phyloP scores from a whole-genome alignment of 2,113 vertebrate species.

The Zosterops borbonicus region DNA sequence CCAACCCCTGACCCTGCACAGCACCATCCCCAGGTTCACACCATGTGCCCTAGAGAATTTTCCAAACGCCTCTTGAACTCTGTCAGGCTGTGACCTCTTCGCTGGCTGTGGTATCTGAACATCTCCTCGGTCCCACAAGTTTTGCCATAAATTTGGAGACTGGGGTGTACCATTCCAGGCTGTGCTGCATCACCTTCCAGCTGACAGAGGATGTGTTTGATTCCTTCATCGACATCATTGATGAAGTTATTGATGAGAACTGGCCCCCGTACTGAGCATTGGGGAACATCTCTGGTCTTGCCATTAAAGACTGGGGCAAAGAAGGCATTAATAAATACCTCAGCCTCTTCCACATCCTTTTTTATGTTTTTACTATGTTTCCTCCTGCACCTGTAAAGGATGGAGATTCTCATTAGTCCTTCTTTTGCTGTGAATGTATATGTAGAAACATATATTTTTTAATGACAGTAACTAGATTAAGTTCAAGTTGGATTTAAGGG shows the following conservation, averaged over 20 bases:
- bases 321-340: background rate
- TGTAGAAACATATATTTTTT: background rate
- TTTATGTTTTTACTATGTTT: background rate
- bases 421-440: background rate
- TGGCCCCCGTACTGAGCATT: accelerated
- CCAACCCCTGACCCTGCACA: background rate
- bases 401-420: background rate
- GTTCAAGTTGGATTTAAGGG: background rate
- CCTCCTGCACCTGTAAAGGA: background rate
- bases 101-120: background rate
- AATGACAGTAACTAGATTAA: background rate
- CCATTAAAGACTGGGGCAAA: background rate
- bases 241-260: background rate
- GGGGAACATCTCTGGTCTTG: background rate
- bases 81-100: background rate
- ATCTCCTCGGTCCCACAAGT: background rate
- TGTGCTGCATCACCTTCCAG: background rate
- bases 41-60: background rate
- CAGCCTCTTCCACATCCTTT: background rate
- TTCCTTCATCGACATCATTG: background rate
- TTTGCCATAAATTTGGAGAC: background rate
- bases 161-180: background rate
- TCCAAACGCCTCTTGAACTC: accelerated
- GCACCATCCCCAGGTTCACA: background rate
- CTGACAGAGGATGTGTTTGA: background rate